These are phyloP conservation scores for Canis aureus DNA, from an alignment of 2,113 vertebrate species.

Conservation along the genomic window DNA sequence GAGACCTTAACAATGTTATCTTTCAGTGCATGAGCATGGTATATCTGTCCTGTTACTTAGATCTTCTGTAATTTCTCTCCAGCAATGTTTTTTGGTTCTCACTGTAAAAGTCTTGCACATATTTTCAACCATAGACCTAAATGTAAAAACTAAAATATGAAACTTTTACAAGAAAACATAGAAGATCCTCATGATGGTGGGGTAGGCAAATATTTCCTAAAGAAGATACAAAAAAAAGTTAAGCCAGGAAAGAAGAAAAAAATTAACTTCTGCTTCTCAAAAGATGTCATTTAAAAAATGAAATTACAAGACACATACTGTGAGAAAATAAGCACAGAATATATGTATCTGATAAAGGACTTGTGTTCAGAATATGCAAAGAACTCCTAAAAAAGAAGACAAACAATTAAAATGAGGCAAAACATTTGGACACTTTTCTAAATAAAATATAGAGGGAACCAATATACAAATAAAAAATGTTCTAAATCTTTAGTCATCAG, in stretches of 20 bases:
- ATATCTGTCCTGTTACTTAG: background rate
- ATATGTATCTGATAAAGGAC: background rate
- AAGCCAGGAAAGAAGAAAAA: background rate
- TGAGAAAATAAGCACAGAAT: background rate
- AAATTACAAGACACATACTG: background rate
- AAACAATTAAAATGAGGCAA: background rate
- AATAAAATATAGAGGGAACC: background rate
- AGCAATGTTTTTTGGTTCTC: background rate
- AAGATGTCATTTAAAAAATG: background rate
- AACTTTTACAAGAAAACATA: background rate
- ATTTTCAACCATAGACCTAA: background rate
- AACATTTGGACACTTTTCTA: background rate
- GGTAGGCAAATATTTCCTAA: background rate
- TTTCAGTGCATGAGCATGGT: background rate
- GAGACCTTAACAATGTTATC: background rate
- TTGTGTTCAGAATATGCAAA: background rate
- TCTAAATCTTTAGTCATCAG: background rate
- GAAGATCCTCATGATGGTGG: background rate
- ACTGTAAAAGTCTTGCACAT: background rate
- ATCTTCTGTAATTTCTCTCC: background rate
- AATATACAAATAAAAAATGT: background rate
- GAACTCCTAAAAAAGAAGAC: background rate
- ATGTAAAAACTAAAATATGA: slow-evolving; percentile 38
- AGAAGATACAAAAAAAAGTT: background rate
- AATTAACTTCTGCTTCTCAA: background rate